phyloP scores from a whole-genome alignment of 2,113 vertebrate genomes.

The Engystomops pustulosus region DNA sequence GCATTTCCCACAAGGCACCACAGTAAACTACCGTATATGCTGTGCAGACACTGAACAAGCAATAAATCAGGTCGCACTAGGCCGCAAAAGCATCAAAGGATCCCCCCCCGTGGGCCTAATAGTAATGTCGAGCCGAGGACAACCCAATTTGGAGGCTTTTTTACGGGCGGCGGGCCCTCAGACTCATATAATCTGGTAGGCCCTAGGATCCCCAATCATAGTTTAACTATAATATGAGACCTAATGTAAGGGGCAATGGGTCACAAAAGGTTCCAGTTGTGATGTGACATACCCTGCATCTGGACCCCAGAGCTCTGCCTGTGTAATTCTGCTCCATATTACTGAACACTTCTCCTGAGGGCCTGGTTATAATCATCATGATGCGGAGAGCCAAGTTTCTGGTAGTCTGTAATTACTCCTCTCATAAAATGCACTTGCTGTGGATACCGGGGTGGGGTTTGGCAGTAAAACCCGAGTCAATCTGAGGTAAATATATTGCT shows the following conservation, averaged over 20 bases:
- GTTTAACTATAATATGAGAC: too few relatives aligned
- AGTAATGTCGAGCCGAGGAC: too few relatives aligned
- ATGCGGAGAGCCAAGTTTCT: background rate
- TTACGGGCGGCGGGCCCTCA: too few relatives aligned
- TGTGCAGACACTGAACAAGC: background rate
- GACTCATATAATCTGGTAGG: too few relatives aligned
- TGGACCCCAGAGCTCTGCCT: background rate
- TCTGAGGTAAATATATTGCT: too few relatives aligned
- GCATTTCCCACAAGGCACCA: background rate
- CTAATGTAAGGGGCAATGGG: too few relatives aligned
- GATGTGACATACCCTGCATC: background rate
- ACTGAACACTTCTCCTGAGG: background rate
- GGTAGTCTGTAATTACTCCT: background rate
- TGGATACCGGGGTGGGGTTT: background rate
- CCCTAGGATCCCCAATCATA: too few relatives aligned
- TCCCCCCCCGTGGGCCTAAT: too few relatives aligned
- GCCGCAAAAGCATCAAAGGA: too few relatives aligned
- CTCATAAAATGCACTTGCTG: background rate
- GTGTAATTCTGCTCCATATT: background rate
- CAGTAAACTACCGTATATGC: background rate
- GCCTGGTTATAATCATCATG: background rate
- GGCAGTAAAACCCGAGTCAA: background rate
- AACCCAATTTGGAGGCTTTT: too few relatives aligned
- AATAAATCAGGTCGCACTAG: too few relatives aligned
- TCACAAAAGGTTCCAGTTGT: too few relatives aligned